Base-by-base conservation (phyloP, 2,888 invertebrate genomes). In the Chesias legatella region DNA sequence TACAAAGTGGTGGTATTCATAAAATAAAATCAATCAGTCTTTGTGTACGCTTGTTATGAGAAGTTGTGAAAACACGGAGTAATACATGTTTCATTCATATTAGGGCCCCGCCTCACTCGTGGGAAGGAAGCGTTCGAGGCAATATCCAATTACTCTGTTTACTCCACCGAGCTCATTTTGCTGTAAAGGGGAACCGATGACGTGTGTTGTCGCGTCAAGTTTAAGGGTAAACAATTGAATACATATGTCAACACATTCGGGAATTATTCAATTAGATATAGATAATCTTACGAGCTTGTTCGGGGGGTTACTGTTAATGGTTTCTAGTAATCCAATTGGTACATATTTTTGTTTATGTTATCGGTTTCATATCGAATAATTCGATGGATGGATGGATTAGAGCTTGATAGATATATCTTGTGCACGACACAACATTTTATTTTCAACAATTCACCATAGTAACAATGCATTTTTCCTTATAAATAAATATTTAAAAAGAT, bases 121-220 rank as follows among this genome's bases (percentile, higher is more conserved):
- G 54, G 59, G 56, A 59, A 54, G 59, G 56, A 59, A 54, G 48
- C 49, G 35, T 45, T 51, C 37, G 33, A 43, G 33, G 48, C 45
- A 57, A 58, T 67, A 66, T 71, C 67, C 61, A 64, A 69, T 69
- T 65, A 64, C 70, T 51, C 48, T 72, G 63, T 68, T 67, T 68
- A 67, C 69, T 58, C 55, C 53, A 57, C 57, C 51, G 48, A 53
- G 59, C 63, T 65, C 59, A 58, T 65, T 61, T 63, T 59, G 62
- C 59, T 51, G 38, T 53, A 56, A 55, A 63, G 59, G 66, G 63
- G 64, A 59, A 61, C 53, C 58, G 50, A 56, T 48, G 64, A 61
- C 63, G 58, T 54, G 58, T 54, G 53, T 51, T 58, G 60, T 58
- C 55, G 52, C 43, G 39, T 43, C 48, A 54, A 55, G 43, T 49